A percentile compares a stretch with the other conserved stretches of the same genome.
These are phyloP conservation scores for Alaudala cheleensis DNA, from an alignment of 2,113 vertebrate species.

Conservation along the genomic window DNA sequence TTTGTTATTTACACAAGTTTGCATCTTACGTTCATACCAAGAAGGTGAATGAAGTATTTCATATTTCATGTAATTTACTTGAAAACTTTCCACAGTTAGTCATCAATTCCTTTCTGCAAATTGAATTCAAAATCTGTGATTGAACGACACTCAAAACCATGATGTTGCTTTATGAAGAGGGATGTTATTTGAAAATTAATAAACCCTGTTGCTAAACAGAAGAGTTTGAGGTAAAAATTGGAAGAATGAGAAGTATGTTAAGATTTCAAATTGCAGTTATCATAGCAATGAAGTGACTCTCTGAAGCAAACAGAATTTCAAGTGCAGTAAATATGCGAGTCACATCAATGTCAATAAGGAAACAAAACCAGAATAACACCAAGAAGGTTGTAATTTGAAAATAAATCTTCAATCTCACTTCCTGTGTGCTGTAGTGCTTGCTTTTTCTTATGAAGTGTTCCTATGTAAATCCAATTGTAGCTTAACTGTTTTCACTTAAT, in stretches of 20 bases:
- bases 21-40: background rate
- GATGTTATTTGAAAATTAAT: background rate
- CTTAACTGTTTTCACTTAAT: background rate
- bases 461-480: background rate
- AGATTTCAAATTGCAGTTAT: background rate
- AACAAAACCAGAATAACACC: background rate
- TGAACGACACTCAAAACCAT: background rate
- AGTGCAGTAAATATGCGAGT: background rate
- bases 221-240: background rate
- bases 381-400: background rate
- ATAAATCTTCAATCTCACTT: background rate
- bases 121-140: background rate
- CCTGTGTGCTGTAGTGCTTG: background rate
- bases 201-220: background rate
- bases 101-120: background rate
- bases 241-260: background rate
- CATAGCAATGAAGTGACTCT: background rate
- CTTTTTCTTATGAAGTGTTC: background rate
- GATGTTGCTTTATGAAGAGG: background rate
- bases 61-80: background rate
- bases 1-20: background rate
- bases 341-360: background rate
- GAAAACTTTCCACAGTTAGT: background rate
- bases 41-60: background rate
- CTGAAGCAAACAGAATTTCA: background rate